Conservation (phyloP, 2,113 vertebrate species). For the Stictonetta naevosa region DNA sequence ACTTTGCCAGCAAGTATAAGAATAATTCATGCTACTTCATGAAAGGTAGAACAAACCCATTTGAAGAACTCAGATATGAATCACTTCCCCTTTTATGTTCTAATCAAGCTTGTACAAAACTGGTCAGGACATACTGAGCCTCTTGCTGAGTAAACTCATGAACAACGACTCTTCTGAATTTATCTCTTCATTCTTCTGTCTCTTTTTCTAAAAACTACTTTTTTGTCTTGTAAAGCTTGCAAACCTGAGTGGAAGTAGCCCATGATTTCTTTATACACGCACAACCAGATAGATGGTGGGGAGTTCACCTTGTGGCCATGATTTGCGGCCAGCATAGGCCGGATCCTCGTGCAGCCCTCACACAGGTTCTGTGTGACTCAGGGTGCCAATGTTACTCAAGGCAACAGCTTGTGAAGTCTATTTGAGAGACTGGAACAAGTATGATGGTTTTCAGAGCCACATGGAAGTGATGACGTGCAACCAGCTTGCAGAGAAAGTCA, state of each 20-base stretch:
- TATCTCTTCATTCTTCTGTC: not conserved
- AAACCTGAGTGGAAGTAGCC: not conserved
- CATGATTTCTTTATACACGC: not conserved
- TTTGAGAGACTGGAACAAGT: accelerated
- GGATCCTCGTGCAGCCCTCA: accelerated
- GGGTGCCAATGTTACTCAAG: not conserved
- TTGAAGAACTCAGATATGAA: not conserved
- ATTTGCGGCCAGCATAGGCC: not conserved
- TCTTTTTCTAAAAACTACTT: not conserved
- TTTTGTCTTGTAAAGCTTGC: not conserved
- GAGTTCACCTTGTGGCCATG: not conserved
- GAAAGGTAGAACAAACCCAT: not conserved
- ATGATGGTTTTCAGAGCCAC: not conserved
- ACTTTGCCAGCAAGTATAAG: not conserved
- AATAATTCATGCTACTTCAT: not conserved
- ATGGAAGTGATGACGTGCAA: not conserved
- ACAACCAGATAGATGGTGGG: not conserved
- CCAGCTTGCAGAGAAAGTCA: not conserved
- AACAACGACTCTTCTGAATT: not conserved
- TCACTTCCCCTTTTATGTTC: not conserved
- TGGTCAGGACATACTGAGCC: not conserved
- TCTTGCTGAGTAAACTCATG: not conserved
- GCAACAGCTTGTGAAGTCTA: accelerated
- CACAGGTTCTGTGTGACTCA: not conserved
- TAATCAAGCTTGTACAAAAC: not conserved